Evolutionary conservation across 2,888 invertebrate species (phyloP), one percentile per base, ranked within the genome.

Genomic region (Yponomeuta evonymella): DNA sequence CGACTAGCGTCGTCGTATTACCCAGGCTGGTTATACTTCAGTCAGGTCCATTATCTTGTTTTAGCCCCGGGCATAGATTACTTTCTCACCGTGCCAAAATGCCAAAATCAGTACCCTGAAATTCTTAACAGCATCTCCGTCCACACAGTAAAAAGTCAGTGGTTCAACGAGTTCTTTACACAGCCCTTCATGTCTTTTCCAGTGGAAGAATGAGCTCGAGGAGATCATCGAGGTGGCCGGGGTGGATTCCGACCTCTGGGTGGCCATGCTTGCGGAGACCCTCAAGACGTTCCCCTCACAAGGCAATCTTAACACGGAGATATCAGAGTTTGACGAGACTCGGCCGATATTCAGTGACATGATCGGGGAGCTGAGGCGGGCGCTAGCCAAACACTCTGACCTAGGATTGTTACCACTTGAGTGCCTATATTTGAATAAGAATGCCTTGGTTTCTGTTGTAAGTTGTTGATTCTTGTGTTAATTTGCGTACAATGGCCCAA

Each of bases 181-280:
- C 23, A n/a, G 2, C 15, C 36, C 3, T 33, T 70, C 2, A 51
- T 76, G 72, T 76, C 78, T 75, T 74, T 94, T 94, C 73, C 86
- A 99, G 98, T 99, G 99, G 99, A 95, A 96, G 86, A 93, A 94
- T 75, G 98, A 98, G 86, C 87, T 99, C 80, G 98, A 98, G 83
- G 98, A 98, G 84, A 98, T 99, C 75, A 94, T 99, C 76, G 97
- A 98, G 87, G 96, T 98, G 75, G 99, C 98, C 9, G 95, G 96
- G 4, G 93, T 96, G 78, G 98, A 99, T 90, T 96, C 97, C 11
- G 99, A 99, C 85, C 94, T 98, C 78, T 99, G 99, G 99, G 99
- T 99, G 58, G 97, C 98, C 6, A 98, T 98, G 97, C 92, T 99
- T 75, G 98, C 97, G 2, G 98, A 99, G 91, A 96, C 98, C 75